A percentile compares a stretch with the other conserved stretches of the same genome.
Conservation (phyloP, 2,797 vertebrate genomes). For the Todus mexicanus region DNA sequence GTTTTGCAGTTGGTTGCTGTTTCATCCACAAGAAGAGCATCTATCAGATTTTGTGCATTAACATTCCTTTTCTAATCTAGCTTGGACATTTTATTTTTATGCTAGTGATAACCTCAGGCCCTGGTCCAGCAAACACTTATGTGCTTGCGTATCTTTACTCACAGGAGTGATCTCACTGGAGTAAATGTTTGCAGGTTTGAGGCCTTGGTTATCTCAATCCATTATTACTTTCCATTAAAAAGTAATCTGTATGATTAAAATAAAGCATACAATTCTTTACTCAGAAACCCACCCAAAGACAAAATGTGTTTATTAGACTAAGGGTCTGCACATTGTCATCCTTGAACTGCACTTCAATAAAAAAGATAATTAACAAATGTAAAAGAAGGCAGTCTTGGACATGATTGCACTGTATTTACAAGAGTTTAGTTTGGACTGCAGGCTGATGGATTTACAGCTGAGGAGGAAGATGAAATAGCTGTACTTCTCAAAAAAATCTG, state of each 20-base stretch:
- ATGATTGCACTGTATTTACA: background rate
- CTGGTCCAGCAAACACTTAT: background rate
- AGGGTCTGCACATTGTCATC: slow-evolving; percentile 54
- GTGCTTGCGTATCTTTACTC: slow-evolving; percentile 6
- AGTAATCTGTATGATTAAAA: slow-evolving; percentile 49
- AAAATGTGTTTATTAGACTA: slow-evolving; percentile 26
- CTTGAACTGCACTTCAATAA: slow-evolving; percentile 1
- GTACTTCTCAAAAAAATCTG: background rate
- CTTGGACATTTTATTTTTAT: slow-evolving; percentile 44
- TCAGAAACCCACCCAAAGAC: slow-evolving; percentile 59
- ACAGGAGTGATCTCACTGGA: slow-evolving; percentile 30
- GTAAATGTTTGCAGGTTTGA: slow-evolving; percentile 23
- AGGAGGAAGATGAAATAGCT: background rate
- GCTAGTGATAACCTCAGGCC: slow-evolving; percentile 42
- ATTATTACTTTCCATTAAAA: slow-evolving; percentile 63
- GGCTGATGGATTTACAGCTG: background rate
- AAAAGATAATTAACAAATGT: slow-evolving; percentile 6
- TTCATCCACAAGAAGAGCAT: background rate
- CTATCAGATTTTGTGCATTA: slow-evolving; percentile 59
- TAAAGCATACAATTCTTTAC: slow-evolving; percentile 41
- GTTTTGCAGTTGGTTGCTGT: background rate
- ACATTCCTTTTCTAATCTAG: slow-evolving; percentile 56
- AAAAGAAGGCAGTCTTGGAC: background rate
- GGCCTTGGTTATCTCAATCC: slow-evolving; percentile 40
- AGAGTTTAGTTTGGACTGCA: background rate